A percentile compares a stretch with the other conserved stretches of the same genome.
phyloP scores from a whole-genome alignment of 1,140 invertebrate genomes.

The Platyscapa corneri region DNA sequence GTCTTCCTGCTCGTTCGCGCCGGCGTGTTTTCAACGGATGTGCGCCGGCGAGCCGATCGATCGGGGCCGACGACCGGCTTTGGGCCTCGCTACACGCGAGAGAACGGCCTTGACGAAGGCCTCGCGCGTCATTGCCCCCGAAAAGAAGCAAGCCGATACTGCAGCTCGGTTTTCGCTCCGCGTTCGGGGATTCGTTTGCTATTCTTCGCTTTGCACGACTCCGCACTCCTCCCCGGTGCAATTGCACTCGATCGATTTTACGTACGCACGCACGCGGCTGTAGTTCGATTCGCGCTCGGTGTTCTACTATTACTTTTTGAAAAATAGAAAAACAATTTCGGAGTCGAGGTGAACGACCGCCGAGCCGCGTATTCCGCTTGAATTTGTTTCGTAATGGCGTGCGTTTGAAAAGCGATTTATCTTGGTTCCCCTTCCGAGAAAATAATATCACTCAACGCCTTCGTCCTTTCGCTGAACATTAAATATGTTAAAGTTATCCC shows the following conservation, averaged over 20 bases:
- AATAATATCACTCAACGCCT: not conserved
- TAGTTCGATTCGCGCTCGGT: not conserved
- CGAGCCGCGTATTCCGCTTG: too few species aligned
- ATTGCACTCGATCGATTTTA: not conserved
- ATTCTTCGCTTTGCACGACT: too few species aligned
- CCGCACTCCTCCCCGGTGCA: too few species aligned
- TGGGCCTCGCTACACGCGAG: constrained; percentile 15
- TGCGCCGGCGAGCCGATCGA: not conserved
- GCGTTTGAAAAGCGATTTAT: not conserved
- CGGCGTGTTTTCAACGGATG: too few species aligned
- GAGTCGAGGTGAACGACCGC: too few species aligned
- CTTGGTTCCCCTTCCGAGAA: not conserved
- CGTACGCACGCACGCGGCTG: not conserved
- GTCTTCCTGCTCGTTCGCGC: not conserved
- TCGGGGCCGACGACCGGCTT: constrained; percentile 20
- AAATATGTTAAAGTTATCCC: too few species aligned
- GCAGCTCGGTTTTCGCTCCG: not conserved
- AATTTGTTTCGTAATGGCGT: too few species aligned
- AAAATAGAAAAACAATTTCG: too few species aligned
- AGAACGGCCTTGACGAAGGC: constrained; percentile 30
- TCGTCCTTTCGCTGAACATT: not conserved
- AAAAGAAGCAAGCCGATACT: not conserved
- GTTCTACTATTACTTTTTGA: not conserved
- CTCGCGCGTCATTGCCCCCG: constrained; percentile 2
- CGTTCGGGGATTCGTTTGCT: not conserved